Evolutionary conservation across 2,797 vertebrate species (phyloP).

Genomic region (Avahi laniger): DNA sequence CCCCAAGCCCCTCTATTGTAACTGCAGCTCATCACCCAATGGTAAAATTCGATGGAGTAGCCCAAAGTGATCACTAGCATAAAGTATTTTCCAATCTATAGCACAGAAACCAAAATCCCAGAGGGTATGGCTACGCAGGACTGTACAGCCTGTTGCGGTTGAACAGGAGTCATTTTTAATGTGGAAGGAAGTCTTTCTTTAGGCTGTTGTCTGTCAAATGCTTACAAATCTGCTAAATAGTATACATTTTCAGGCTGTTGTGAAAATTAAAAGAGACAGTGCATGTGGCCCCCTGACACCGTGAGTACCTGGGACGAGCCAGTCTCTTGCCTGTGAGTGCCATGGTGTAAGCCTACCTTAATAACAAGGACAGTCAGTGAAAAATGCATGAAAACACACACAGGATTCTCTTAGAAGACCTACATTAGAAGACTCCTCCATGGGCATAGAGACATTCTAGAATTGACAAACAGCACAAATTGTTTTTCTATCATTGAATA

Average conservation of each 20-base stretch:
- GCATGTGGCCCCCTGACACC: not conserved
- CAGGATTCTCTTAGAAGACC: not conserved
- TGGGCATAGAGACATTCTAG: not conserved
- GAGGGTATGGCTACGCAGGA: not conserved
- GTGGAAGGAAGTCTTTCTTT: not conserved
- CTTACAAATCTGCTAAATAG: not conserved
- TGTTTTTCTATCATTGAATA: constrained; percentile 1
- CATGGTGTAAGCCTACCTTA: not conserved
- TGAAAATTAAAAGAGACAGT: not conserved
- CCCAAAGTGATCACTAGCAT: not conserved
- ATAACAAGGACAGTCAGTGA: not conserved
- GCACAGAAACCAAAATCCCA: not conserved
- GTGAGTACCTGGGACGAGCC: not conserved
- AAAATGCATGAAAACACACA: not conserved
- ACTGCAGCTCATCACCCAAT: not conserved
- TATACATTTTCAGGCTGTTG: not conserved
- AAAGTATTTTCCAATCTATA: not conserved
- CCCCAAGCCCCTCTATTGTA: not conserved
- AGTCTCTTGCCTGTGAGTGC: not conserved
- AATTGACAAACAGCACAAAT: not conserved
- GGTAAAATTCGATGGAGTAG: not conserved
- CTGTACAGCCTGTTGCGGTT: too few relatives aligned
- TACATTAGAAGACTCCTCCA: not conserved
- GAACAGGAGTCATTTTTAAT: not conserved
- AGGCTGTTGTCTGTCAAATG: not conserved